Evolutionary conservation across 2,888 invertebrate genomes (phyloP).

Genomic region (Eupithecia dodoneata): DNA sequence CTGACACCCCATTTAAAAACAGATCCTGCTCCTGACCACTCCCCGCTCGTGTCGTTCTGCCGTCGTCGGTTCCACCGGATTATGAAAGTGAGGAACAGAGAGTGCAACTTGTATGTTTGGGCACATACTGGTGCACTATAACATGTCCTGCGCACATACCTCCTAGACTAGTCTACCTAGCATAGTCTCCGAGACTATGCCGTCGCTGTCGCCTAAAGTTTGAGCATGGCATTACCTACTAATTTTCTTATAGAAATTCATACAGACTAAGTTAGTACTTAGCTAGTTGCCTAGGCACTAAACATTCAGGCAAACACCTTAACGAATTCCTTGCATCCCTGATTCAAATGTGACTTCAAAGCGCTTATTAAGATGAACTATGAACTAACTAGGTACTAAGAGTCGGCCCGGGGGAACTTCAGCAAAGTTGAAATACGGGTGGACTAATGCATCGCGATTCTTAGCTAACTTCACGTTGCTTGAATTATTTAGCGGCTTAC

Average conservation of each 20-base stretch:
- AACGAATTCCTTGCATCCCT: conserved; percentile 5
- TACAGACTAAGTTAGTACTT: background rate
- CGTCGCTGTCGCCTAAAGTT: no score
- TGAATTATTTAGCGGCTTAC: conserved; percentile 29
- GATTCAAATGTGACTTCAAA: conserved; percentile 3
- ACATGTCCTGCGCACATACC: no score
- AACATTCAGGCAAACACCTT: background rate
- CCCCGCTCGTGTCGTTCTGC: no score
- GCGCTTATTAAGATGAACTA: conserved; percentile 25
- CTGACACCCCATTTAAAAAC: no score
- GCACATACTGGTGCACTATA: no score
- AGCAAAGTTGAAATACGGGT: conserved; percentile 31
- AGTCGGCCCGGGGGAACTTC: conserved; percentile 24
- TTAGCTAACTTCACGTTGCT: conserved; percentile 25
- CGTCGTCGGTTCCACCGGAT: no score
- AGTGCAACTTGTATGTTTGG: no score
- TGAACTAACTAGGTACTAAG: conserved; percentile 22
- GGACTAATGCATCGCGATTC: conserved; percentile 30
- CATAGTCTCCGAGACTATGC: no score
- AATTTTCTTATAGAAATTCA: background rate
- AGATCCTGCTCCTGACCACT: no score
- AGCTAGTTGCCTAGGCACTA: background rate
- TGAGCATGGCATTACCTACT: no score
- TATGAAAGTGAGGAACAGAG: no score
- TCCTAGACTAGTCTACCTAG: no score